Base-by-base conservation (phyloP, 1,140 invertebrate species). In the Hylyphantes graminicola region DNA sequence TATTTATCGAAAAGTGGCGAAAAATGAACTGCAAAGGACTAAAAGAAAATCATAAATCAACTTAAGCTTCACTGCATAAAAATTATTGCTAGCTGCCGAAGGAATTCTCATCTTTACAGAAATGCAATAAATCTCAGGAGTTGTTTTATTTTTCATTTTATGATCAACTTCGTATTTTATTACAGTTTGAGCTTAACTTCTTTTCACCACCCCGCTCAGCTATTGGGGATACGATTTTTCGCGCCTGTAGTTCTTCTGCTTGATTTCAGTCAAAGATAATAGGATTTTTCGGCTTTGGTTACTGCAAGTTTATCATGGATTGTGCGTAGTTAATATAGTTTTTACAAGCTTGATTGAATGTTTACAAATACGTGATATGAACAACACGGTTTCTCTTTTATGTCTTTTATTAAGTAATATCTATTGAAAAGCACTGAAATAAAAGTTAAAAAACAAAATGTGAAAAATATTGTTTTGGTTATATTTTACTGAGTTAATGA, bases 31-130 rank as follows among this genome's bases (percentile, higher is more conserved):
- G 15, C 54, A 15, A 48, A 59, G 48, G 17, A 74, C 12, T 35
- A 51, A 74, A 74, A 73, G 21, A 13, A 74, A 59, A 59, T 21
- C 72, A 64, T 76, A 51, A 76, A 76, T 76, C 74, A 76, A 63
- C 48, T 64, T 76, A 76, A 76, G 74, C 74, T 76, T 76, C 74
- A 76, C 59, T 76, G 74, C 74, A 76, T 76, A 76, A 76, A 76
- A 76, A 76, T 76, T 76, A 76, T 76, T 76, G 59, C 54, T 17
- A 19, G 35, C 17, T 64, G 74, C 59, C 53, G 53, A 21, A 63
- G 55, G 57, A 76, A 76, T 76, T 61, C 59, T 76, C 35, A 64
- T 76, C 59, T 64, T 76, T 63, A 64, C 59, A 63, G 59, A 76
- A 76, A 63, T 76, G 59, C 74, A 76, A 76, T 76, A 76, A 76